Base-by-base conservation (phyloP, 2,888 invertebrate species). In the Lasioglossum zephyrum region DNA sequence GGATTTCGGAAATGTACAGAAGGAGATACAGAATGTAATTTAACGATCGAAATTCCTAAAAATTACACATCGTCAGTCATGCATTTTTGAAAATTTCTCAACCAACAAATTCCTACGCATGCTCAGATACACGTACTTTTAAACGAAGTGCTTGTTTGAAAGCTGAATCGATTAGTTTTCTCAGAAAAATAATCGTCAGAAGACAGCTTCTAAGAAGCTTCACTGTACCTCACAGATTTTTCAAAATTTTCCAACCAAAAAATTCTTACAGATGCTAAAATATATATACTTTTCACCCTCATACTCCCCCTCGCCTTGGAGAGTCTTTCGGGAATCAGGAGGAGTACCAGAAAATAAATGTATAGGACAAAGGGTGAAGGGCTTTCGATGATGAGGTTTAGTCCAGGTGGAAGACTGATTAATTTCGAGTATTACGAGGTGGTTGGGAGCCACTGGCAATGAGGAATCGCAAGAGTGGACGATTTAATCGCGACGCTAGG, bases 391-490 rank as follows among this genome's bases (percentile, higher is more conserved):
- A n/a, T 1, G n/a, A n/a, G 11, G n/a, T n/a, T 57, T 0, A 3
- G 57, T 57, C 11, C n/a, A 11, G 53, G 3, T 9, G n/a, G 8
- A 9, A 57, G n/a, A 11, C n/a, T n/a, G 57, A n/a, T 57, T 57
- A n/a, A 57, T 57, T 57, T 57, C 2, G 1, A 57, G 4, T n/a
- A n/a, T 57, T 57, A 57, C 0, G 4, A 57, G n/a, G 2, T 16
- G 4, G 9, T n/a, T 83, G 84, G 70, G 77, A 74, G 44, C 57
- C 77, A 41, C 84, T 83, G 84, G 47, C 6, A 18, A 36, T 36
- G 47, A 60, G 73, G 83, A 82, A 84, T 84, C 77, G 74, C 84
- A 77, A 74, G 66, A 84, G 83, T 49, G 84, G 16, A 70, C 84
- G 84, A 78, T 83, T 84, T 84, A 84, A 84, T 83, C 84, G 74